Evolutionary conservation across 2,797 vertebrate species (phyloP).

Genomic region (Pangasius larnaudii): DNA sequence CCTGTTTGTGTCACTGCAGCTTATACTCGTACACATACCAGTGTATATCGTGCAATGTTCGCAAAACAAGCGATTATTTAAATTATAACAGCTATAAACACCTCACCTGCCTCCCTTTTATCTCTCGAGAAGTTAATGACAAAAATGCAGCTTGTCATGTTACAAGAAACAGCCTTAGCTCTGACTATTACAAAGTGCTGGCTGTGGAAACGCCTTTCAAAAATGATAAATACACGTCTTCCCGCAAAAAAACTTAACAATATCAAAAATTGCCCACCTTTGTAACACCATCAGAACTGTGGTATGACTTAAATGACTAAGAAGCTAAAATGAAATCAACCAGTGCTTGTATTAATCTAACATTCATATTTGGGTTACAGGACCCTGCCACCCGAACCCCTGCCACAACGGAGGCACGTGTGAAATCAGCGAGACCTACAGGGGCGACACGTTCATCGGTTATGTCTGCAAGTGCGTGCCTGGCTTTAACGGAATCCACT

Average conservation of each 20-base stretch:
- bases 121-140: background rate
- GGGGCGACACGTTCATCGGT: conserved; percentile 96
- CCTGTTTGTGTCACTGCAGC: conserved; percentile 12
- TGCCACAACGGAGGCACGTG: conserved; percentile 96
- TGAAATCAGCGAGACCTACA: conserved; percentile 94
- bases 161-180: background rate
- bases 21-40: background rate
- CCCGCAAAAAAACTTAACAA: background rate
- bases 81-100: background rate
- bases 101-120: background rate
- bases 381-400: conserved; percentile 93
- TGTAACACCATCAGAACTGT: background rate
- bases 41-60: background rate
- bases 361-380: conserved; percentile 69
- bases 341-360: background rate
- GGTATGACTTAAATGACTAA: background rate
- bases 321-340: background rate
- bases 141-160: background rate
- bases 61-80: background rate
- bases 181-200: background rate
- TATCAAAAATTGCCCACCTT: background rate
- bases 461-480: conserved; percentile 92
- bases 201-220: too few relatives aligned
- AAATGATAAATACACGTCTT: background rate
- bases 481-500: conserved; percentile 95